Base-by-base conservation (phyloP, 1,140 invertebrate species). In the Drosophila asahinai region DNA sequence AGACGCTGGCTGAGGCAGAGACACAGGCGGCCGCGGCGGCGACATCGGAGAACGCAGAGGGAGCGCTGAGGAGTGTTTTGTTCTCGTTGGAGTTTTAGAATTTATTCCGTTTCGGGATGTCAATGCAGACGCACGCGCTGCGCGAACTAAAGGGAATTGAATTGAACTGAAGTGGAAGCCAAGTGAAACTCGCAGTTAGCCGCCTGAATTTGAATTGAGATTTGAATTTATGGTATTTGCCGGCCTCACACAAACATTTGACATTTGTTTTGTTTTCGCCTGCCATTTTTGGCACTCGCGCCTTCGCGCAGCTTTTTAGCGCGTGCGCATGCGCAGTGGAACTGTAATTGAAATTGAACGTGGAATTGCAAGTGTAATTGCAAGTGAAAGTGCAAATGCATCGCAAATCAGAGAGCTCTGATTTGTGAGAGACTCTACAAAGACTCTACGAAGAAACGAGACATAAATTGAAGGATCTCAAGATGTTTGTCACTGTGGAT, bases 21-120 rank as follows among this genome's bases (percentile, higher is more conserved):
- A 33, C 33, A 33, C 9, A 33, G 58, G 48, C 68, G n/a, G 38
- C 33, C 25, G 36, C 40, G 17, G 59, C 30, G 48, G 47, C 33
- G 49, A 63, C 17, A 43, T 61, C 30, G 62, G 54, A 59, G 74
- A 70, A 65, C 48, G 19, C 57, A 62, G 51, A 51, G 59, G 59
- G 45, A 47, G 51, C 83, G 78, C 33, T 11, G 33, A 36, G 9
- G 77, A 90, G 75, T 90, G 78, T 90, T 89, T 86, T 86, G 81
- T 90, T 89, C 86, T 86, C 76, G 84, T 80, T 81, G 91, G 72
- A 91, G 91, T 92, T 92, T 81, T 92, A 86, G 83, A 92, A 91
- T 89, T 92, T 92, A 92, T 92, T 92, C 91, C 82, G 91, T 91
- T 90, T 91, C 91, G 87, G 87, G 91, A 91, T 83, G 75, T 91